Evolutionary conservation across 2,888 invertebrate species (phyloP), one percentile per base, ranked within the genome.

Genomic region (Drosophila yooni): DNA sequence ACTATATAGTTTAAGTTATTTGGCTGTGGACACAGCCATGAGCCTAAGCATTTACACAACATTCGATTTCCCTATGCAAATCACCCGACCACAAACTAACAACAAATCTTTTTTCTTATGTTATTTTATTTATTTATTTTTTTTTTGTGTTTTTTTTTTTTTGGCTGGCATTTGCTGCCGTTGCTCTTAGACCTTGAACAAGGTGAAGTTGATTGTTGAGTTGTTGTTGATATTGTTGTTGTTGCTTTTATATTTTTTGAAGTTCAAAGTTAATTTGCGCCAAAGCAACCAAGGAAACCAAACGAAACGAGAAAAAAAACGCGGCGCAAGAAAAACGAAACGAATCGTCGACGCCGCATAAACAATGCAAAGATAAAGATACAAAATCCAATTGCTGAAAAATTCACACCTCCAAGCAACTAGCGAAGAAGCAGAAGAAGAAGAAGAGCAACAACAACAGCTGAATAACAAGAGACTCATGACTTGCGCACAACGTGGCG

Each of bases 41-140:
- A 11, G 25, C 66, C 57, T 63, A 63, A 58, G 53, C 60, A 66
- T 51, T 65, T n/a, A 63, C 18, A 71, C 72, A 84, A 64, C 87
- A 87, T 80, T 85, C 86, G 85, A 88, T 85, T 85, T 85, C 85
- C 85, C 90, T 83, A 85, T 90, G 85, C 85, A 85, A 85, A 85
- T 85, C 69, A 83, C 33, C 56, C 64, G 64, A 81, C 36, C 38
- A 71, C 72, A 72, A 63, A 67, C 59, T 34, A 62, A 48, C 33
- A 65, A 77, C 59, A 71, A 75, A 68, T 59, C 40, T 64, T 73
- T 53, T 67, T 64, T 73, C 61, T 43, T 27, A 52, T 33, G 48
- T 64, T 72, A 46, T 53, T 69, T 64, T 67, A 61, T 46, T 27
- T 52, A 21, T 21, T 21, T 21, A 21, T 21, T 21, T 31, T 38